Conservation (phyloP, 2,797 vertebrate genomes). For the Sebastes miniatus region DNA sequence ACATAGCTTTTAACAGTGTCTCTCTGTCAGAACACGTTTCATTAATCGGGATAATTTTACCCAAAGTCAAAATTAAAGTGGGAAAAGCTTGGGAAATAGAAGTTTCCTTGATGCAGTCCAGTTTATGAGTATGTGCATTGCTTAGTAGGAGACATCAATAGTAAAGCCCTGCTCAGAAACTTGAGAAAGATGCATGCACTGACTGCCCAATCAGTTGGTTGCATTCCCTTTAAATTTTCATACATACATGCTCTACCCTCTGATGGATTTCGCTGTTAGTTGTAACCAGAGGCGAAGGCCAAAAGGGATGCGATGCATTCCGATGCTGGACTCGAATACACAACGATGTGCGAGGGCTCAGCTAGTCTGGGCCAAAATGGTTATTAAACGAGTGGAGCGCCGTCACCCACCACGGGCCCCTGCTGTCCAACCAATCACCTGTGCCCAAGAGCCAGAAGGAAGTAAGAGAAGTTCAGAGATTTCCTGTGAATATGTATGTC, state of each 20-base stretch:
- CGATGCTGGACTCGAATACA: conserved; percentile 6
- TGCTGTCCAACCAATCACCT: neutral
- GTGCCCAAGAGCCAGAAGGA: neutral
- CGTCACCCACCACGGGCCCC: neutral
- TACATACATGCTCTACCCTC: neutral
- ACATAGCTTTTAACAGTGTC: neutral
- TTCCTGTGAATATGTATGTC: neutral
- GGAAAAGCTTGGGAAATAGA: neutral
- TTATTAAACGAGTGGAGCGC: neutral
- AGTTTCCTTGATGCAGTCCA: neutral
- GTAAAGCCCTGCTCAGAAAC: neutral
- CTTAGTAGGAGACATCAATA: neutral
- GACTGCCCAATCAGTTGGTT: conserved; percentile 9
- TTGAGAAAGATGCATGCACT: neutral
- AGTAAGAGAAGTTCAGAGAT: neutral
- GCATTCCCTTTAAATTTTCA: conserved; percentile 14
- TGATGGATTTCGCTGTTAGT: conserved; percentile 14
- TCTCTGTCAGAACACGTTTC: neutral
- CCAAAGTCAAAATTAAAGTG: neutral
- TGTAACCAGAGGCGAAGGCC: conserved; percentile 5
- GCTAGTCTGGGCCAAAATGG: neutral
- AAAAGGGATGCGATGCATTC: neutral
- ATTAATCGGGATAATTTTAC: neutral
- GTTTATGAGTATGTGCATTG: neutral
- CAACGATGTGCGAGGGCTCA: neutral